These are phyloP conservation scores for Oryzias dopingdopingensis DNA, from an alignment of 2,797 vertebrate genomes.

Conservation along the genomic window DNA sequence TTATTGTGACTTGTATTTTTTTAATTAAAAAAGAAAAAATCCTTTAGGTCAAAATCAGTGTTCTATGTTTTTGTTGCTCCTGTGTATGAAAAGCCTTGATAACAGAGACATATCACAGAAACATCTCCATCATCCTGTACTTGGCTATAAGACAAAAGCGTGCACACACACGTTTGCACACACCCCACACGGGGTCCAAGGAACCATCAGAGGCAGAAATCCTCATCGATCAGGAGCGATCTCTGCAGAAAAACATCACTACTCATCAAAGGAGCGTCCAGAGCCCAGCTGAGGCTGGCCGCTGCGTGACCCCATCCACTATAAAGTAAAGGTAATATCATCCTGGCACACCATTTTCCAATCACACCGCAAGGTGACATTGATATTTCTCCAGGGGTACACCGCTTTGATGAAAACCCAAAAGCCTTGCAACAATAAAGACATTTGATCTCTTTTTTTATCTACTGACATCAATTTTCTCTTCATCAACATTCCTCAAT, in stretches of 20 bases:
- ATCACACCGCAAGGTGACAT: constrained; percentile 29
- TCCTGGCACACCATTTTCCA: constrained; percentile 11
- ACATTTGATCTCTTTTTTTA: too few relatives aligned
- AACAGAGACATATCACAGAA: constrained; percentile 29
- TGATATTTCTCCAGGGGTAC: constrained; percentile 28
- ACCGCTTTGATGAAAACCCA: constrained; percentile 36
- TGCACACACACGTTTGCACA: constrained; percentile 9
- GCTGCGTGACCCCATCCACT: constrained; percentile 54
- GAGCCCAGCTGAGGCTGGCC: constrained; percentile 45
- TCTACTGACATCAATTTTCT: too few relatives aligned
- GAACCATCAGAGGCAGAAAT: constrained; percentile 58
- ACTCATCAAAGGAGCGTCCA: constrained; percentile 59
- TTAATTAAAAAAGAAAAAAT: too few relatives aligned
- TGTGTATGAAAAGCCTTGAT: constrained; percentile 32
- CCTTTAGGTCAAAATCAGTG: too few relatives aligned
- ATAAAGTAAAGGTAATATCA: constrained; percentile 46
- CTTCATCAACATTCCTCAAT: too few relatives aligned
- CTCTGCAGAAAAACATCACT: constrained; percentile 67
- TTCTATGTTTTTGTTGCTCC: background rate
- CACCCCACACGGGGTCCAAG: constrained; percentile 37
- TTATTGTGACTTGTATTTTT: too few relatives aligned
- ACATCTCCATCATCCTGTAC: constrained; percentile 41
- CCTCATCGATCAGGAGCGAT: constrained; percentile 54
- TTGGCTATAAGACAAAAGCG: constrained; percentile 29
- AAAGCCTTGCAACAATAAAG: constrained; percentile 10